Conservation (phyloP, 2,888 invertebrate species). For the Amaurobius ferox region DNA sequence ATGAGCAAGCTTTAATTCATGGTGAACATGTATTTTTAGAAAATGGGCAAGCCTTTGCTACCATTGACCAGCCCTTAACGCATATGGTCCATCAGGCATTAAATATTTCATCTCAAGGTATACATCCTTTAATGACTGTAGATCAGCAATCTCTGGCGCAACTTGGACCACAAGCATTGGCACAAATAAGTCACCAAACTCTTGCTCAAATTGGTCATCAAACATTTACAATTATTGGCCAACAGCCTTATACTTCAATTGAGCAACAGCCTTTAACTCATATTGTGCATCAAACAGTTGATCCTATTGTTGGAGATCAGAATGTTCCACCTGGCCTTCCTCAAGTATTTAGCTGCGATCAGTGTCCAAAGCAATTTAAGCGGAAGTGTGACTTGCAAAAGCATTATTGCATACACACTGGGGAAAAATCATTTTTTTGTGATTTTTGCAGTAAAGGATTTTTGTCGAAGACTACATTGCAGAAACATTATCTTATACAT, state of each 20-base stretch:
- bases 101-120: constrained; percentile 49
- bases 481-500: constrained; percentile 50
- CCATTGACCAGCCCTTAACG: constrained; percentile 58
- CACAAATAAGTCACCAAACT: constrained; percentile 56
- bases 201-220: constrained; percentile 63
- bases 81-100: constrained; percentile 63
- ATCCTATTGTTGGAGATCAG: constrained; percentile 49
- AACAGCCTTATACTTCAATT: constrained; percentile 62
- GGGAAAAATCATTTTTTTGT: constrained; percentile 59
- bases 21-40: constrained; percentile 58
- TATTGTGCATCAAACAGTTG: constrained; percentile 55
- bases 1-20: constrained; percentile 59
- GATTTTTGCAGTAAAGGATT: constrained; percentile 56
- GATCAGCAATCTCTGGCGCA: constrained; percentile 58
- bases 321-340: constrained; percentile 59
- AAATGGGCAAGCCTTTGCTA: constrained; percentile 54
- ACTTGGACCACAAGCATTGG: constrained; percentile 48
- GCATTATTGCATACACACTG: constrained; percentile 57
- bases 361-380: constrained; percentile 58
- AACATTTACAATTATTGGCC: constrained; percentile 66
- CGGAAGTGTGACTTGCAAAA: constrained; percentile 63
- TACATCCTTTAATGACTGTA: constrained; percentile 52
- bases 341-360: constrained; percentile 39
- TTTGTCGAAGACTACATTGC: constrained; percentile 36
- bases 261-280: constrained; percentile 61